These are phyloP conservation scores for Darevskia mixta DNA, from an alignment of 2,797 vertebrate genomes.

Conservation along the genomic window DNA sequence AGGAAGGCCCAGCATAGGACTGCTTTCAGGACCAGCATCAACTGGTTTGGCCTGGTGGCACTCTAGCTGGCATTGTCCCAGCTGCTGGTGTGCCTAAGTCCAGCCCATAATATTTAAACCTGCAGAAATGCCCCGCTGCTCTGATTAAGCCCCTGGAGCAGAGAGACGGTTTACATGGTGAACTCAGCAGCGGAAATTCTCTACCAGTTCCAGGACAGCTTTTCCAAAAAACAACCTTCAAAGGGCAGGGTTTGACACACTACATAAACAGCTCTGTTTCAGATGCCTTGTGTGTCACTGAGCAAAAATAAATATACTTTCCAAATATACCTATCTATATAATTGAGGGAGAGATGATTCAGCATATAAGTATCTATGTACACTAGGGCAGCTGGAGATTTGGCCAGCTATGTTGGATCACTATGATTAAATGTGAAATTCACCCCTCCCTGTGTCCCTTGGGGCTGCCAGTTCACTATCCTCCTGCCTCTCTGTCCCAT, in stretches of 20 bases:
- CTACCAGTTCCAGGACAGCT: background rate
- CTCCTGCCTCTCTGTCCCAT: background rate
- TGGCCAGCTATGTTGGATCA: conserved; percentile 6
- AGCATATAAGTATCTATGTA: conserved; percentile 14
- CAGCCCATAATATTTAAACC: background rate
- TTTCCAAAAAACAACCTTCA: conserved; percentile 11
- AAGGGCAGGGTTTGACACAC: conserved; percentile 3
- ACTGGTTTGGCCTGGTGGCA: background rate
- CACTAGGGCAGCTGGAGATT: background rate
- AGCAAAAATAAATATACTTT: conserved; percentile 35
- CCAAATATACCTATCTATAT: conserved; percentile 43
- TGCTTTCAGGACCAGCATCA: background rate
- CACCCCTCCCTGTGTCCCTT: background rate
- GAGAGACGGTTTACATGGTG: background rate
- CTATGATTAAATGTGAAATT: conserved; percentile 28
- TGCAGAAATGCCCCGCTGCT: background rate
- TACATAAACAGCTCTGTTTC: conserved; percentile 22
- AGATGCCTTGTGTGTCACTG: conserved; percentile 15
- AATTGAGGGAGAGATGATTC: conserved; percentile 30
- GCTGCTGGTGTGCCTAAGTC: background rate
- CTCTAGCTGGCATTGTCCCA: background rate
- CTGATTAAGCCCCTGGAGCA: background rate
- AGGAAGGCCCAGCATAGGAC: background rate
- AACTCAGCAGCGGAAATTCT: conserved; percentile 5
- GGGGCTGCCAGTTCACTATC: background rate